Conservation (phyloP, 2,888 invertebrate species). For the Cyaniris semiargus region DNA sequence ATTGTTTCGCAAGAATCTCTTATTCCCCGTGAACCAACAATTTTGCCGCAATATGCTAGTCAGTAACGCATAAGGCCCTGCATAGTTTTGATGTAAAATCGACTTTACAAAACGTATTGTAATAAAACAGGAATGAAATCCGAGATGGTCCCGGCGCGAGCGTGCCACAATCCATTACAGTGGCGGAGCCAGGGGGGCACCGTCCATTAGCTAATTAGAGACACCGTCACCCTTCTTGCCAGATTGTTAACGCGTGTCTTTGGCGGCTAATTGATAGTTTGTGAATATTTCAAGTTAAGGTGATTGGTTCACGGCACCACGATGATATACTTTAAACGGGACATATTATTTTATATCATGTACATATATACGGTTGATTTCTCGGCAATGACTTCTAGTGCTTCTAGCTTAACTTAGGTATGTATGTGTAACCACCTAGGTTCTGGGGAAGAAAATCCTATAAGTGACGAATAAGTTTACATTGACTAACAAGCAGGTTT, state of each 20-base stretch:
- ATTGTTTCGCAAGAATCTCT: no score
- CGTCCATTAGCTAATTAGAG: slow-evolving; percentile 76
- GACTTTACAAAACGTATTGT: slow-evolving; percentile 33
- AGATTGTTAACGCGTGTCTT: slow-evolving; percentile 70
- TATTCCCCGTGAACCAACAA: not conserved
- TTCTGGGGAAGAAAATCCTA: no score
- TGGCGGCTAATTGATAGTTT: slow-evolving; percentile 65
- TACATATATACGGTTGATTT: no score
- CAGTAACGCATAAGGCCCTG: no score
- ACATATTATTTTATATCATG: no score
- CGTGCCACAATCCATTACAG: slow-evolving; percentile 75
- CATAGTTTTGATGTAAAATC: not conserved
- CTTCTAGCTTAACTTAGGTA: no score
- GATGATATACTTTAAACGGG: not conserved
- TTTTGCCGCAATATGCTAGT: not conserved
- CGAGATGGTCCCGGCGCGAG: slow-evolving; percentile 62
- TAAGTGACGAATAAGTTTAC: no score
- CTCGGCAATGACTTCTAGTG: no score
- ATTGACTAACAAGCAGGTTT: no score
- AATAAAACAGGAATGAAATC: slow-evolving; percentile 52
- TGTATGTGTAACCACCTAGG: no score
- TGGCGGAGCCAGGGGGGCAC: slow-evolving; percentile 43
- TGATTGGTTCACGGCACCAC: not conserved
- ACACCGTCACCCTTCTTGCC: slow-evolving; percentile 70
- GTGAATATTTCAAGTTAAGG: slow-evolving; percentile 19